phyloP scores from a whole-genome alignment of 2,888 invertebrate genomes.

The Cantharis nigra region DNA sequence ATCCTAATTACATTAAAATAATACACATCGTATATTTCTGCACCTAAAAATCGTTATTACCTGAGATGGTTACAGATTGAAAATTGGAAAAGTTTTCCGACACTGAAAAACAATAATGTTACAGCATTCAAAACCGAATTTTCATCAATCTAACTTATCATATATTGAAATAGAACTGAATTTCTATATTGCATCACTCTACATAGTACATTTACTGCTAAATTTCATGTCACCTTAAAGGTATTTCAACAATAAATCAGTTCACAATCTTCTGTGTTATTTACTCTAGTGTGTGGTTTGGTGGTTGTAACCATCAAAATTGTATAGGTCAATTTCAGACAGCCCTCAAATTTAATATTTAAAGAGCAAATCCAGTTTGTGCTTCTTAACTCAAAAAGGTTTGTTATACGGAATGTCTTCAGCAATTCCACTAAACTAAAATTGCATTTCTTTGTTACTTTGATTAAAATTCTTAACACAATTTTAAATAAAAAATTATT shows the following conservation, averaged over 20 bases:
- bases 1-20: background rate
- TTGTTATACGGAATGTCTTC: background rate
- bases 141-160: background rate
- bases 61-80: background rate
- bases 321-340: constrained; percentile 1
- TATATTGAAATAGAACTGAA: background rate
- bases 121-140: background rate
- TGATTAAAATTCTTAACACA: background rate
- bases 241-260: background rate
- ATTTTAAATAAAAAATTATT: background rate
- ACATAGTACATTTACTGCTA: background rate
- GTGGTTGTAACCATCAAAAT: constrained; percentile 1
- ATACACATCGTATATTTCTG: background rate
- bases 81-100: background rate
- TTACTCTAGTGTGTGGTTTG: background rate
- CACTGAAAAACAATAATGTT: background rate
- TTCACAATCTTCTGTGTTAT: background rate
- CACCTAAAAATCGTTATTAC: background rate
- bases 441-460: background rate
- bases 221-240: background rate
- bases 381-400: background rate
- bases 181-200: background rate
- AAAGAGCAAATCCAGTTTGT: background rate
- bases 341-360: background rate
- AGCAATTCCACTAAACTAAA: background rate